Evolutionary conservation across 2,888 invertebrate species (phyloP).

Genomic region (Conomelus anceps): DNA sequence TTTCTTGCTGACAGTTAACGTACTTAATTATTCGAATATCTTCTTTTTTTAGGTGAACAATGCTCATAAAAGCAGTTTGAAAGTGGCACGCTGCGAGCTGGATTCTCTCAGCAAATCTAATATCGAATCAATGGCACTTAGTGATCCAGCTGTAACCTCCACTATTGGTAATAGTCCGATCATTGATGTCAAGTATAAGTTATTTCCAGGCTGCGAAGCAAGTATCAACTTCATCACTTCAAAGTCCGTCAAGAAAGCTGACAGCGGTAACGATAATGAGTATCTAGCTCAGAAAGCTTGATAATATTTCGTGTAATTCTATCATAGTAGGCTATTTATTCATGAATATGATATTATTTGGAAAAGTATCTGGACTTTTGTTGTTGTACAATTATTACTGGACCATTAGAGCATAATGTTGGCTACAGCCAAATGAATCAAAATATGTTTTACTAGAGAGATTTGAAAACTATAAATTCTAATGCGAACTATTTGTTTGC

Average conservation of each 20-base stretch:
- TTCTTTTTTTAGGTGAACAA: constrained; percentile 19
- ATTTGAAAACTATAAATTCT: too few species aligned
- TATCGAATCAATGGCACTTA: constrained; percentile 13
- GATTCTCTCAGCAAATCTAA: constrained; percentile 2
- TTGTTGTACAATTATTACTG: too few species aligned
- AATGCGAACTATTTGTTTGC: too few species aligned
- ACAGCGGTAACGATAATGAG: neutral
- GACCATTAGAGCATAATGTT: too few species aligned
- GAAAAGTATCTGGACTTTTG: too few species aligned
- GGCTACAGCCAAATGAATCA: too few species aligned
- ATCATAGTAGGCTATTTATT: neutral
- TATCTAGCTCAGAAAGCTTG: neutral
- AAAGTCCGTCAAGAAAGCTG: neutral
- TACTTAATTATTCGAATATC: too few species aligned
- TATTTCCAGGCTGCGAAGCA: neutral
- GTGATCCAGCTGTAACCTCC: neutral
- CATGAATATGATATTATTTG: neutral
- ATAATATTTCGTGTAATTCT: neutral
- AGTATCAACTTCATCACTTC: neutral
- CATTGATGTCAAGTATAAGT: neutral
- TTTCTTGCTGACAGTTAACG: too few species aligned
- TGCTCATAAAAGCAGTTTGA: constrained; percentile 14
- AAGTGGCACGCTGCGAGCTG: constrained; percentile 6
- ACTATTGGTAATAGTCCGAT: neutral
- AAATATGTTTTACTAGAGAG: too few species aligned